A percentile compares a stretch with the other conserved stretches of the same genome.
These are phyloP conservation scores for Chitala chitala DNA, from an alignment of 2,113 vertebrate species.

Conservation along the genomic window DNA sequence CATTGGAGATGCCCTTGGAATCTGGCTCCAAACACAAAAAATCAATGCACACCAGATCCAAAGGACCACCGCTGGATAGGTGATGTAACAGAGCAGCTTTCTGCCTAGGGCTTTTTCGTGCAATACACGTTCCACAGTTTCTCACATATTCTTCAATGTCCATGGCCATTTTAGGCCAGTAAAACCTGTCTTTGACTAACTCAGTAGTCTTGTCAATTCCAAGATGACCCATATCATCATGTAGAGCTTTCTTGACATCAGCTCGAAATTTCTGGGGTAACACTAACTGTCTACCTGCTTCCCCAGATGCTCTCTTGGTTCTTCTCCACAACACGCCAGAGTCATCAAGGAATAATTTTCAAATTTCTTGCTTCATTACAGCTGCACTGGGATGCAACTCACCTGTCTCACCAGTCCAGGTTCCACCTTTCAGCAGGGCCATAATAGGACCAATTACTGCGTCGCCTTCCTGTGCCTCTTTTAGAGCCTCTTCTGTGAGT, in stretches of 20 bases:
- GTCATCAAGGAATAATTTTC: neutral
- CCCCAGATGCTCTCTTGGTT: neutral
- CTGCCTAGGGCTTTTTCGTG: neutral
- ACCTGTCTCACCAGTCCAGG: neutral
- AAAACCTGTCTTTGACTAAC: neutral
- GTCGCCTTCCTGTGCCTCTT: neutral
- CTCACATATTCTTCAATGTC: slow-evolving; percentile 11
- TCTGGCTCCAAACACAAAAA: slow-evolving; percentile 9
- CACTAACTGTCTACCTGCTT: neutral
- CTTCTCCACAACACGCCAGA: neutral
- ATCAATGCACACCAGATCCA: slow-evolving; percentile 14
- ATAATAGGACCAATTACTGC: neutral
- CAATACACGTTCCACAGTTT: slow-evolving; percentile 1
- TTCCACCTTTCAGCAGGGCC: neutral
- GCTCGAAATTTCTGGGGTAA: neutral
- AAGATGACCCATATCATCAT: neutral
- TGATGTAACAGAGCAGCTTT: slow-evolving; percentile 3
- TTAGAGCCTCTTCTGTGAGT: neutral
- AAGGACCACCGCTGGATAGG: slow-evolving; percentile 1
- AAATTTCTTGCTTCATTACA: neutral
- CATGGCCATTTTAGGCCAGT: neutral
- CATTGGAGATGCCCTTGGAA: neutral
- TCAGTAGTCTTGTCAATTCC: neutral
- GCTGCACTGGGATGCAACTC: neutral
- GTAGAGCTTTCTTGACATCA: neutral